Evolutionary conservation across 2,888 invertebrate species (phyloP).

Genomic region (Melitaea athalia): DNA sequence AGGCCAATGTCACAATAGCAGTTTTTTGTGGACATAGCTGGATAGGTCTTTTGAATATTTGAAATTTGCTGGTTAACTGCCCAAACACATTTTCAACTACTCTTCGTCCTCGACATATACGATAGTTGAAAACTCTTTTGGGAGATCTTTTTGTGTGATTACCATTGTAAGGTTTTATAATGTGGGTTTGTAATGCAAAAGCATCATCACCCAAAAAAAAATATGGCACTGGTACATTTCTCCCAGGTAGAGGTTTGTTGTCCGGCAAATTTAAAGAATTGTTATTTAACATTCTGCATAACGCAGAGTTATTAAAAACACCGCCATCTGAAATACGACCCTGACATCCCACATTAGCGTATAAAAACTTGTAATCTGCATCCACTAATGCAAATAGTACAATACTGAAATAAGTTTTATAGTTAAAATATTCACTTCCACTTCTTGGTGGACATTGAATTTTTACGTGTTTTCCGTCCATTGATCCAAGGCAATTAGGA

Average conservation of each 20-base stretch:
- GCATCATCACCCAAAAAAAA: not conserved
- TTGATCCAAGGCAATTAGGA: constrained; percentile 36
- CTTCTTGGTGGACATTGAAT: constrained; percentile 34
- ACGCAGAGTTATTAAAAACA: constrained; percentile 43
- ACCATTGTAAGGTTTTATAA: no score
- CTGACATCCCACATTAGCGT: constrained; percentile 13
- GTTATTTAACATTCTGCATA: not conserved
- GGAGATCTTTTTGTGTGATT: not conserved
- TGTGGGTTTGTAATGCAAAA: not conserved
- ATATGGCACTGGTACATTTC: not conserved
- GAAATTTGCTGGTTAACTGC: no score
- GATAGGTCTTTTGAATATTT: constrained; percentile 28
- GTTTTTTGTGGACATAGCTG: constrained; percentile 27
- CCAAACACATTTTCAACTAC: not conserved
- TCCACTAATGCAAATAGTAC: not conserved
- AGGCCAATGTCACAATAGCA: constrained; percentile 32
- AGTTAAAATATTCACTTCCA: not conserved
- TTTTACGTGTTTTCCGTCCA: constrained; percentile 39
- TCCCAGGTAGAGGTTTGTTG: not conserved
- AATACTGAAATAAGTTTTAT: not conserved
- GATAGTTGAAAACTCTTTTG: not conserved
- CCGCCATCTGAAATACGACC: constrained; percentile 44
- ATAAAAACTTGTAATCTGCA: constrained; percentile 3
- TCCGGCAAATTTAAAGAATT: not conserved
- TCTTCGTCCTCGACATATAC: not conserved